These are phyloP conservation scores for Paedocypris sp. DNA, from an alignment of 2,113 vertebrate genomes.

Conservation along the genomic window DNA sequence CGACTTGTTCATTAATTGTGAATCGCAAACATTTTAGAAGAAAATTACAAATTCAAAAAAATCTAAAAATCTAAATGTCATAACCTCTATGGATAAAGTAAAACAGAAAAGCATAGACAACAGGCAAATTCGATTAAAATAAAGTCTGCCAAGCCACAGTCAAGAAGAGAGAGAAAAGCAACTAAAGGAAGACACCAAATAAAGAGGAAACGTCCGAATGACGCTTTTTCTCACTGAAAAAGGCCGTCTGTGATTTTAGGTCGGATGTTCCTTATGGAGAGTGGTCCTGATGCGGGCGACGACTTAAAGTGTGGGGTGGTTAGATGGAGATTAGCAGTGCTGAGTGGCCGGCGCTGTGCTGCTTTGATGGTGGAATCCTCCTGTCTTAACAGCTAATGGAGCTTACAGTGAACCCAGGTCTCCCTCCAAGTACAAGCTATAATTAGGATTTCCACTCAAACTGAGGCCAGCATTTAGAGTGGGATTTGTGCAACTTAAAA, in stretches of 20 bases:
- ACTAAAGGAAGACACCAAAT: neutral
- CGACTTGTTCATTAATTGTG: too few relatives aligned
- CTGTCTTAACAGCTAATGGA: conserved; percentile 18
- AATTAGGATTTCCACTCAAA: conserved; percentile 26
- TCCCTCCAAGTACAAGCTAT: conserved; percentile 13
- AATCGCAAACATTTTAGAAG: too few relatives aligned
- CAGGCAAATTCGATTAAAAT: too few relatives aligned
- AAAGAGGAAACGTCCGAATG: neutral
- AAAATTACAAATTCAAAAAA: too few relatives aligned
- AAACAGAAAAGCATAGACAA: too few relatives aligned
- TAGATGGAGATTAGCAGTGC: conserved; percentile 5
- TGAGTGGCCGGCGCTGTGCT: neutral
- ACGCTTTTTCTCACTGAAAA: neutral
- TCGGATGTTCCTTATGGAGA: conserved; percentile 1
- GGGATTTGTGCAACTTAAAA: conserved; percentile 24
- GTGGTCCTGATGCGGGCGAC: conserved; percentile 4
- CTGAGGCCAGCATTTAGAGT: conserved; percentile 15
- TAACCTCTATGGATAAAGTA: too few relatives aligned
- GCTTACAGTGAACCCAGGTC: conserved; percentile 13
- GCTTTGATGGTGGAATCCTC: conserved; percentile 22
- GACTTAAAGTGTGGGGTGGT: neutral
- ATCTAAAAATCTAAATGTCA: too few relatives aligned
- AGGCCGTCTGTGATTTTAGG: neutral
- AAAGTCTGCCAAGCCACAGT: conserved; percentile 5
- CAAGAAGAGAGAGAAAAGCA: neutral